Evolutionary conservation across 2,797 vertebrate genomes (phyloP).

Genomic region (Pampus argenteus): DNA sequence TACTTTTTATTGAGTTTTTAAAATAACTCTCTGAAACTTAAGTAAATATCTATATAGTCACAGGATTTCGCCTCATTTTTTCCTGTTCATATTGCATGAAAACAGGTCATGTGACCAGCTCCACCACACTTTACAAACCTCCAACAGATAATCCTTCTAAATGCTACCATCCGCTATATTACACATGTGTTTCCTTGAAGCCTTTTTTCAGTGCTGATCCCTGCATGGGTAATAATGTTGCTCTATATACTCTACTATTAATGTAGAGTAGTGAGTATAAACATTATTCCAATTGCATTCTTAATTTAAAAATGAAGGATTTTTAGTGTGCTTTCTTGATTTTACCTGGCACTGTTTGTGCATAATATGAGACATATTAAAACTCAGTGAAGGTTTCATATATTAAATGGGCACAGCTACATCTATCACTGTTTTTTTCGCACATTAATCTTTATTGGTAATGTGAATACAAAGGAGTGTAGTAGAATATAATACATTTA

Average conservation of each 20-base stretch:
- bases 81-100: not conserved
- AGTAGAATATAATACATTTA: conserved; percentile 26
- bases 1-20: not conserved
- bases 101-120: not conserved
- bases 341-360: conserved; percentile 18
- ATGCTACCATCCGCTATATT: too few relatives aligned
- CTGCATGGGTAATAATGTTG: not conserved
- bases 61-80: conserved; percentile 3
- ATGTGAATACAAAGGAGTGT: conserved; percentile 39
- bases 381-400: conserved; percentile 30
- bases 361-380: conserved; percentile 46
- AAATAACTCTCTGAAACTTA: not conserved
- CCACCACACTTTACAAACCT: not conserved
- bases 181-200: not conserved
- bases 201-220: not conserved
- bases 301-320: conserved; percentile 9
- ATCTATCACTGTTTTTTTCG: conserved; percentile 53
- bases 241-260: not conserved
- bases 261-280: not conserved
- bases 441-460: conserved; percentile 43
- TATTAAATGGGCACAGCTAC: conserved; percentile 35
- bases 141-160: not conserved
- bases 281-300: conserved; percentile 8
- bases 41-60: not conserved
- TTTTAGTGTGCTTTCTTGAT: conserved; percentile 29